Evolutionary conservation across 2,888 invertebrate genomes (phyloP).

Genomic region (Hoplodrina blanda): DNA sequence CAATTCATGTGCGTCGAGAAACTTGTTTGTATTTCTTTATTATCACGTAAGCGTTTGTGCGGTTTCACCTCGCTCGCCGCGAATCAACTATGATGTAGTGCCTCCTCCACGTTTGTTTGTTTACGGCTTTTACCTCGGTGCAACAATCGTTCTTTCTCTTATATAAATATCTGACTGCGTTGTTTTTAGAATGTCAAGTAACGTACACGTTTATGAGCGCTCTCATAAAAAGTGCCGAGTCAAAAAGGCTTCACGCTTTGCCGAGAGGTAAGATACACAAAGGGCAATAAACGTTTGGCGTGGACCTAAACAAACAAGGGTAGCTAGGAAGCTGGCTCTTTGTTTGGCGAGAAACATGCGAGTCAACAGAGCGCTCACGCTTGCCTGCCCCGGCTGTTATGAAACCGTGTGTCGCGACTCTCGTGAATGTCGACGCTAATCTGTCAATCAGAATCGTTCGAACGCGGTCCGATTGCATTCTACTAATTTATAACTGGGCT

Average conservation of each 20-base stretch:
- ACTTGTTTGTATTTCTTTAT: slow-evolving; percentile 79
- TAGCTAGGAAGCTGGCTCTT: slow-evolving; percentile 89
- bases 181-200: slow-evolving; percentile 76
- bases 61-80: slow-evolving; percentile 73
- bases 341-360: slow-evolving; percentile 89
- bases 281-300: slow-evolving; percentile 89
- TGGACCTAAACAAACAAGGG: slow-evolving; percentile 90
- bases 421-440: slow-evolving; percentile 73
- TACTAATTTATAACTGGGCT: slow-evolving; percentile 51
- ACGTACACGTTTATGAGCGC: slow-evolving; percentile 85
- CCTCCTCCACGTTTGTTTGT: slow-evolving; percentile 66
- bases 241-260: slow-evolving; percentile 89
- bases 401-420: slow-evolving; percentile 66
- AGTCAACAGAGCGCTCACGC: slow-evolving; percentile 82
- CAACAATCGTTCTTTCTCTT: slow-evolving; percentile 62
- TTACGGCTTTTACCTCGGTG: slow-evolving; percentile 69
- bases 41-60: slow-evolving; percentile 73
- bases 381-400: slow-evolving; percentile 65
- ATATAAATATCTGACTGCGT: slow-evolving; percentile 66
- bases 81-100: slow-evolving; percentile 70
- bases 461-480: slow-evolving; percentile 50
- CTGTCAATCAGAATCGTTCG: slow-evolving; percentile 75
- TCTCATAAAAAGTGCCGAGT: slow-evolving; percentile 89
- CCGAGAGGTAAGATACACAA: slow-evolving; percentile 88
- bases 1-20: slow-evolving; percentile 79